Percentiles rank a stretch among this genome's conserved stretches.
These are phyloP conservation scores for Seriola aureovittata DNA, from an alignment of 2,113 vertebrate species.

Conservation along the genomic window DNA sequence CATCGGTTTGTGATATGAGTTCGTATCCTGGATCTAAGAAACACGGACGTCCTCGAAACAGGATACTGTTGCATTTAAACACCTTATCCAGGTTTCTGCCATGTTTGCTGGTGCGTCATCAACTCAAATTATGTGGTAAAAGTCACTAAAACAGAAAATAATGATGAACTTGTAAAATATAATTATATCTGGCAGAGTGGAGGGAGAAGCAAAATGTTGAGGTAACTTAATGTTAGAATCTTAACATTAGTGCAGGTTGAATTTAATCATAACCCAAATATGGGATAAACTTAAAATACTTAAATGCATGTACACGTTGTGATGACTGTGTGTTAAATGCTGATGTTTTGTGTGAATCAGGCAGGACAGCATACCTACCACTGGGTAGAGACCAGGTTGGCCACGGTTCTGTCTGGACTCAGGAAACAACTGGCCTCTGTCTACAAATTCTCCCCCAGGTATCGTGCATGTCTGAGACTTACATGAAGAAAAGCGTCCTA, in stretches of 20 bases:
- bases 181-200: no score
- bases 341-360: conserved; percentile 60
- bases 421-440: conserved; percentile 78
- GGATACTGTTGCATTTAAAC: no score
- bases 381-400: conserved; percentile 80
- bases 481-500: background rate
- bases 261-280: no score
- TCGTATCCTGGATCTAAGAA: background rate
- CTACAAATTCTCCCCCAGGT: conserved; percentile 81
- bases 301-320: background rate
- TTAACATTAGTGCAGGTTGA: no score
- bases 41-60: background rate
- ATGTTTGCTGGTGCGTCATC: no score
- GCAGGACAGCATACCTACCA: conserved; percentile 79
- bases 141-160: no score
- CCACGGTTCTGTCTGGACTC: conserved; percentile 75
- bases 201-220: no score
- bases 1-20: no score
- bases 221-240: background rate
- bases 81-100: no score
- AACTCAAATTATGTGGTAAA: no score
- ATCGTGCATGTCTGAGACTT: conserved; percentile 18
- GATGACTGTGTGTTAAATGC: background rate
- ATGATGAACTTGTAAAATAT: no score
- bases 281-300: background rate